Evolutionary conservation across 2,113 vertebrate genomes (phyloP).

Genomic region (Mohoua ochrocephala): DNA sequence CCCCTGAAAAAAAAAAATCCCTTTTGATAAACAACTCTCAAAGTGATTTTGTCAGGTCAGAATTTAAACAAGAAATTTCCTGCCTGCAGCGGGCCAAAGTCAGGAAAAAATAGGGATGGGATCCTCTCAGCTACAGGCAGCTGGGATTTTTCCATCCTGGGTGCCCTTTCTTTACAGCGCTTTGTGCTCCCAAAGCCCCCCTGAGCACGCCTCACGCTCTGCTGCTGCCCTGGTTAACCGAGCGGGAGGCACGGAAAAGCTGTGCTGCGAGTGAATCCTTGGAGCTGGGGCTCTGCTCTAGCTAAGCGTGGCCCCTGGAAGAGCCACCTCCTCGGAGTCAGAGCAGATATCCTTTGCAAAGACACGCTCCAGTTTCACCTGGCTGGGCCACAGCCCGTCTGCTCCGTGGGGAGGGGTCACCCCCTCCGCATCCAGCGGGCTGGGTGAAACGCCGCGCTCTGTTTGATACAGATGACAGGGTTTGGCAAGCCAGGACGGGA

Average conservation of each 20-base stretch:
- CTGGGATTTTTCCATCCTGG: background rate
- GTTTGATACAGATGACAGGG: background rate
- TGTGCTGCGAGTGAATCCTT: background rate
- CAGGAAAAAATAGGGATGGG: background rate
- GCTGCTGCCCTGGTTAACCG: background rate
- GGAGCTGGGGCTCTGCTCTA: background rate
- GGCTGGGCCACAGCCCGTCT: background rate
- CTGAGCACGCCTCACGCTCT: background rate
- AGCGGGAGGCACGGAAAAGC: background rate
- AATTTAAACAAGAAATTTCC: slow-evolving; percentile 7
- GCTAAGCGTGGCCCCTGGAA: background rate
- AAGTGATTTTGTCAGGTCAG: background rate
- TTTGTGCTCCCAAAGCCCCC: background rate
- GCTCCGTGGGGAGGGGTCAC: background rate
- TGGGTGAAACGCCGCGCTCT: background rate
- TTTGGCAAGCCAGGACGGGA: background rate
- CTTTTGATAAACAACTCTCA: background rate
- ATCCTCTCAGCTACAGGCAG: background rate
- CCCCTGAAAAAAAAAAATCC: background rate
- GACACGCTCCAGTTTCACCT: background rate
- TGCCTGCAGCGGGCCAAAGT: background rate
- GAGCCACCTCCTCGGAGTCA: background rate
- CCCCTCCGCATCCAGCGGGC: background rate
- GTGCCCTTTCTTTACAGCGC: background rate
- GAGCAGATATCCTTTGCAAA: background rate